Evolutionary conservation across 2,113 vertebrate species (phyloP), one percentile per base, ranked within the genome.

Genomic region (Fregetta grallaria): DNA sequence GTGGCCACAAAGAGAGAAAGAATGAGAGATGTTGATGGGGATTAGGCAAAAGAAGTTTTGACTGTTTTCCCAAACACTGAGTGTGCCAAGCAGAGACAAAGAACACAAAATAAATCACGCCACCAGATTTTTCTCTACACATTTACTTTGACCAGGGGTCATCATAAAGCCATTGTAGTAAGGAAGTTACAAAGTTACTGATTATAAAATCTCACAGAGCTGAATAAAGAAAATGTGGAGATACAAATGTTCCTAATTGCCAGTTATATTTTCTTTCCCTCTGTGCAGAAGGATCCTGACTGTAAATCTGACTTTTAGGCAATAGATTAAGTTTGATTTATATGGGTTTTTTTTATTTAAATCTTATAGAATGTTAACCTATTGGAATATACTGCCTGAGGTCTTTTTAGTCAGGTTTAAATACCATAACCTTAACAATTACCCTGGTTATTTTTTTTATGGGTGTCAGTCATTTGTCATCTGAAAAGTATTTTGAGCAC

Each of bases 361-460:
- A 75, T 82, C 23, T 88, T 61, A 80, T 12, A 70, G 42, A 78
- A 68, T 0, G 0, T 56, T 86, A 87, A 68, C 38, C 15, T 79
- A 29, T 47, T 34, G 17, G 26, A 79, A 86, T 75, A 92, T 12
- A 77, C 20, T 73, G 10, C 27, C 45, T 75, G 42, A 79, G 13
- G 73, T 92, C 65, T 80, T 73, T 96, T 91, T 55, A 72, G 32
- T 55, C 66, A 91, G 70, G 56, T 90, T 96, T 90, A 95, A 84
- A 25, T 74, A 88, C 81, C 29, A 74, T 32, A 94, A 71, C 40
- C 63, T 88, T 82, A 86, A 50, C 17, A 81, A 44, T 40, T 95
- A 71, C 34, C 15, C 53, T 59, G 53, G 45, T 70, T 91, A 91
- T 61, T 67, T 18, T 59, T 96, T 94, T 94, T 67, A 67, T 17